A percentile compares a stretch with the other conserved stretches of the same genome.
phyloP scores from a whole-genome alignment of 2,888 invertebrate genomes.

The Germaria angustata region DNA sequence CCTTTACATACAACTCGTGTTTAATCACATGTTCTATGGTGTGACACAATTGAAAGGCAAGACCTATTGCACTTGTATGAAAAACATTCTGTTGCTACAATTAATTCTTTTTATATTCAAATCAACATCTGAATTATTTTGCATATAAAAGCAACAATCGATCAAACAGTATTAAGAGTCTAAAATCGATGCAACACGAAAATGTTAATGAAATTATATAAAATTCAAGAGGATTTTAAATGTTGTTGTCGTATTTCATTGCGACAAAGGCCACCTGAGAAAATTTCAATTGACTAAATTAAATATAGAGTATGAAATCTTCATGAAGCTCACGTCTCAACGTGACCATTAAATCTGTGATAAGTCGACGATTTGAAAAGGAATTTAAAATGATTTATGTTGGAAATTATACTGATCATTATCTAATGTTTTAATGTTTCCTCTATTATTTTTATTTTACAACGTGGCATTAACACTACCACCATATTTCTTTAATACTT shows the following conservation, averaged over 20 bases:
- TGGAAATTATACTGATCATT: not conserved
- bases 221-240: not conserved
- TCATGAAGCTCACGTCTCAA: not conserved
- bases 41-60: constrained; percentile 43
- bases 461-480: not conserved
- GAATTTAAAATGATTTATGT: constrained; percentile 28
- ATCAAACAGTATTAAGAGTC: not conserved
- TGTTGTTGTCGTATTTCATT: not conserved
- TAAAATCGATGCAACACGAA: constrained; percentile 26
- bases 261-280: constrained; percentile 12
- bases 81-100: not conserved
- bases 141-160: not conserved
- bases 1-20: not conserved
- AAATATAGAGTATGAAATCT: not conserved
- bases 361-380: constrained; percentile 12
- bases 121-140: not conserved
- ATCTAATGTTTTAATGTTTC: not conserved
- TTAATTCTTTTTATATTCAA: not conserved
- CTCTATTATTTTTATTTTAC: not conserved
- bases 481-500: constrained; percentile 1
- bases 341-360: not conserved
- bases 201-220: constrained; percentile 11
- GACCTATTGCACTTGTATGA: constrained; percentile 51
- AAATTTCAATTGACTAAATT: not conserved
- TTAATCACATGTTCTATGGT: constrained; percentile 5